Evolutionary conservation across 1,140 invertebrate species (phyloP).

Genomic region (Tetraneura akinire): DNA sequence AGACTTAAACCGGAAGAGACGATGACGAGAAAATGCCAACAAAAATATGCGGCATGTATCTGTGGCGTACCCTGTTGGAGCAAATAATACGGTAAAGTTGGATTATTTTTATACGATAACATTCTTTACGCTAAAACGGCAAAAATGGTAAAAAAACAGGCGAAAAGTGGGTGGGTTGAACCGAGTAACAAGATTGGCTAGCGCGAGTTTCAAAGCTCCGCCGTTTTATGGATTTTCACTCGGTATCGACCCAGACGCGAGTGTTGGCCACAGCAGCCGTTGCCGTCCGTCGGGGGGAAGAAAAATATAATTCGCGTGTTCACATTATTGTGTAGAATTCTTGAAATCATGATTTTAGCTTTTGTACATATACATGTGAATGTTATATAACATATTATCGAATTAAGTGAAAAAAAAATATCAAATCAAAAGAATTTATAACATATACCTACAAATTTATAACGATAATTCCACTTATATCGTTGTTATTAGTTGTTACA

Average conservation of each 20-base stretch:
- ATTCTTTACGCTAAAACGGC: not conserved
- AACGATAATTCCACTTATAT: too few species aligned
- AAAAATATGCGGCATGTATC: not conserved
- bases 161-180: not conserved
- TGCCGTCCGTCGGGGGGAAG: not conserved
- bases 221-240: conserved; percentile 48
- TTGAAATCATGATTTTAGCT: conserved; percentile 15
- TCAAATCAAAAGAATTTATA: too few species aligned
- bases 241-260: conserved; percentile 44
- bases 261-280: not conserved
- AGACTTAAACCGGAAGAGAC: not conserved
- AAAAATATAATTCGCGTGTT: conserved; percentile 6
- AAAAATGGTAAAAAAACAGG: not conserved
- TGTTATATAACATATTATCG: too few species aligned
- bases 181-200: conserved; percentile 33
- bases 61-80: conserved; percentile 21
- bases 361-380: too few species aligned
- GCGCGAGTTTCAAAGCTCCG: conserved; percentile 12
- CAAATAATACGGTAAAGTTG: conserved; percentile 3
- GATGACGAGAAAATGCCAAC: not conserved
- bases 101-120: not conserved
- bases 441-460: too few species aligned
- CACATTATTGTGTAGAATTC: not conserved
- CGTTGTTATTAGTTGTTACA: too few species aligned
- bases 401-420: too few species aligned